Conservation (phyloP, 2,888 invertebrate genomes). For the Drosophila koepferae region DNA sequence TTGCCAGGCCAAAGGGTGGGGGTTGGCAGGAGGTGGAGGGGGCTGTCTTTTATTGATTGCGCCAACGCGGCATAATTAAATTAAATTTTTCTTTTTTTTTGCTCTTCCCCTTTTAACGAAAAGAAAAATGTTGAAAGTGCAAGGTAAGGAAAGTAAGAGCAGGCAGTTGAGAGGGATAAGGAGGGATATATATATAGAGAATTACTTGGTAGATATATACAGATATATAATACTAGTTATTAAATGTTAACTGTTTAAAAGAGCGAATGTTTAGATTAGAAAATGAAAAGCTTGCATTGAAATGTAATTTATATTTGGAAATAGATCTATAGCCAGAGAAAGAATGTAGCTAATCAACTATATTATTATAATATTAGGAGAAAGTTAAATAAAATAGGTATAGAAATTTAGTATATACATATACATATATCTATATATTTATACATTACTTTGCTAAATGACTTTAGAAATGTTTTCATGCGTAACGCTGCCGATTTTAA, state of each 20-base stretch:
- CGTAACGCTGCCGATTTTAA: background rate
- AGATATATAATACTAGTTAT: too few relatives aligned
- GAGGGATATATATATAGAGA: too few relatives aligned
- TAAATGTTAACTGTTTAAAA: too few relatives aligned
- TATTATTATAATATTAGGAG: too few relatives aligned
- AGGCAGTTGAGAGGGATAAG: background rate
- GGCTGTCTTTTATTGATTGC: slow-evolving; percentile 61
- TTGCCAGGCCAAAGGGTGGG: background rate
- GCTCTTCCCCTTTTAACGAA: background rate
- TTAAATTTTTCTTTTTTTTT: slow-evolving; percentile 30
- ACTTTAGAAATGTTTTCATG: background rate
- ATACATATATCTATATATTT: background rate
- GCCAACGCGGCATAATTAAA: slow-evolving; percentile 60
- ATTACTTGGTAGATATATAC: background rate
- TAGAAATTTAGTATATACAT: too few relatives aligned
- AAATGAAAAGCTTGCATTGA: too few relatives aligned
- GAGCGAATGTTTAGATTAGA: too few relatives aligned
- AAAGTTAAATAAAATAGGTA: too few relatives aligned
- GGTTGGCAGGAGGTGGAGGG: background rate
- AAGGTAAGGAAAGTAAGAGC: slow-evolving; percentile 4
- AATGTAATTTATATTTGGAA: too few relatives aligned
- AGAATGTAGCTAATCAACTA: too few relatives aligned
- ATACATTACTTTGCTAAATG: background rate
- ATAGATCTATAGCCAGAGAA: too few relatives aligned
- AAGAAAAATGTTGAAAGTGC: slow-evolving; percentile 16